These are phyloP conservation scores for Epizoanthus ramosus DNA, from an alignment of 92 coral and sea anemone genomes.

Conservation along the genomic window DNA sequence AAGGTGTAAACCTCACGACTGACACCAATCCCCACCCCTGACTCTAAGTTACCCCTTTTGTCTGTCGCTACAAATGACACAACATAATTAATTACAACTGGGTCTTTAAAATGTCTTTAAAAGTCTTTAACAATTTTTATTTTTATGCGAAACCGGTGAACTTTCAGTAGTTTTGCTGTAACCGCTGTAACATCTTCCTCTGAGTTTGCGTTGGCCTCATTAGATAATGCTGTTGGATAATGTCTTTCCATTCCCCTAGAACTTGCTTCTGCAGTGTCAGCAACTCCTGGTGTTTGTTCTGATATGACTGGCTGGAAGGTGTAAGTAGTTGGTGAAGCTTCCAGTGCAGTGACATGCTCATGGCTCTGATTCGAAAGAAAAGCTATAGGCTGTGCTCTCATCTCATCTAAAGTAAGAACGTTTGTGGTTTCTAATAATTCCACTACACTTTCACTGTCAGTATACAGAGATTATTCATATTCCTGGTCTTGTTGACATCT, in stretches of 20 bases:
- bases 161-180: conserved; percentile 17
- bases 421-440: not conserved
- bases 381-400: conserved; percentile 23
- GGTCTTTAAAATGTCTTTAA: conserved; percentile 26
- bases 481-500: conserved; percentile 25
- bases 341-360: not conserved
- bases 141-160: conserved; percentile 22
- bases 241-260: conserved; percentile 1
- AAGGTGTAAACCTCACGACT: conserved; percentile 43
- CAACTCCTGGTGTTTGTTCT: not conserved
- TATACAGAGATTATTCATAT: not conserved
- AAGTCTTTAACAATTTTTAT: conserved; percentile 7
- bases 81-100: conserved; percentile 3
- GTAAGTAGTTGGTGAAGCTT: not conserved
- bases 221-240: not conserved
- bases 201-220: not conserved
- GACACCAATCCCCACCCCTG: conserved; percentile 31
- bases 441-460: not conserved
- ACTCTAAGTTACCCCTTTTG: conserved; percentile 10
- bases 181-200: not conserved
- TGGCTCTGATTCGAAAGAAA: conserved; percentile 7
- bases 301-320: not conserved
- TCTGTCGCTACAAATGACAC: conserved; percentile 22
- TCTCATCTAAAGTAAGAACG: not conserved
- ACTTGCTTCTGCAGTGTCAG: not conserved